Evolutionary conservation across 2,797 vertebrate genomes (phyloP).

Genomic region (Microhierax caerulescens): DNA sequence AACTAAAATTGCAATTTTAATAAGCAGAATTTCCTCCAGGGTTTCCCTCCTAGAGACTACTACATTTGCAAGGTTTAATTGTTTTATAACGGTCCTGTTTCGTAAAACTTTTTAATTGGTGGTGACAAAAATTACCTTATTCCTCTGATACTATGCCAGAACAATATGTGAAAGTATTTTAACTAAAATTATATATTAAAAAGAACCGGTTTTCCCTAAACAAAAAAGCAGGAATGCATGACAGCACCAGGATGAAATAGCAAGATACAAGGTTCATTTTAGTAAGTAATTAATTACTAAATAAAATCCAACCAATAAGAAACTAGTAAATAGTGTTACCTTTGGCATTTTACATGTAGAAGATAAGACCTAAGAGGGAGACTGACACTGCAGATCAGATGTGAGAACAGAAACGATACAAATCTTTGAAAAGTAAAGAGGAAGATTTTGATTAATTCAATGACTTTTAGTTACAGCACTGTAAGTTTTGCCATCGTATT

Average conservation of each 20-base stretch:
- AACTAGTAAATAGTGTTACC: background rate
- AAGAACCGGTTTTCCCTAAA: background rate
- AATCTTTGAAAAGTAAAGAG: background rate
- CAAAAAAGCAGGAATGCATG: background rate
- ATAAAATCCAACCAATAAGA: background rate
- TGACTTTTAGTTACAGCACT: background rate
- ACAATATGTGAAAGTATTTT: constrained; percentile 28
- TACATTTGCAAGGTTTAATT: constrained; percentile 84
- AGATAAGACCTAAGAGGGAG: background rate
- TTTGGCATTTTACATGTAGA: background rate
- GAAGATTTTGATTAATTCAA: background rate
- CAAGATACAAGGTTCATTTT: background rate
- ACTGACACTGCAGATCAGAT: background rate
- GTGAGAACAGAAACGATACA: background rate
- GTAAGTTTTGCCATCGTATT: background rate
- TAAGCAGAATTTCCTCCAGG: constrained; percentile 85
- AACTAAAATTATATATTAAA: background rate
- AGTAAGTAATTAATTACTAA: background rate
- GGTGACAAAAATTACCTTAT: constrained; percentile 83
- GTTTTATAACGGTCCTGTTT: constrained; percentile 85
- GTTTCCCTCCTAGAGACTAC: constrained; percentile 80
- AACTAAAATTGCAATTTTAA: constrained; percentile 87
- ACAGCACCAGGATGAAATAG: background rate
- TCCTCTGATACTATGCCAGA: constrained; percentile 71
- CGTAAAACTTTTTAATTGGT: constrained; percentile 84